A percentile compares a stretch with the other conserved stretches of the same genome.
These are phyloP conservation scores for Vidua chalybeata DNA, from an alignment of 2,113 vertebrate species.

Conservation along the genomic window DNA sequence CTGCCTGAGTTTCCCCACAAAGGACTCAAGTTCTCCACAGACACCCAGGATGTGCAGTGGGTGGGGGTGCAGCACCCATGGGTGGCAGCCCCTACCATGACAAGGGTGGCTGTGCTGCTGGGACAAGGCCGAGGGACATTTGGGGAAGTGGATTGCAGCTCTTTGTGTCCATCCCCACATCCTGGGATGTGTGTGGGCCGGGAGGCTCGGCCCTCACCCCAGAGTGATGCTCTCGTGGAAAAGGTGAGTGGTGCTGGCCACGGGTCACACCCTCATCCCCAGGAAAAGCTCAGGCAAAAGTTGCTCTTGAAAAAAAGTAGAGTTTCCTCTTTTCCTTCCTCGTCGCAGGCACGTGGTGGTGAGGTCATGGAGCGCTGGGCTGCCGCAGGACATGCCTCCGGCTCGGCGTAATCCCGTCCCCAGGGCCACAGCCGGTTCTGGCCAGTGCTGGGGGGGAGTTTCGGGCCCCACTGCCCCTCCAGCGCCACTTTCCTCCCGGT, in stretches of 20 bases:
- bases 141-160: background rate
- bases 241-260: background rate
- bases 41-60: background rate
- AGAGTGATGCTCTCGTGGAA: background rate
- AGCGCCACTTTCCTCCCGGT: background rate
- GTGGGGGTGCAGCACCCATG: background rate
- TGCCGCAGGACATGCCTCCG: background rate
- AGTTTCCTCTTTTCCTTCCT: slow-evolving; percentile 51
- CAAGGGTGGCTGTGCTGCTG: background rate
- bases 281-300: background rate
- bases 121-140: background rate
- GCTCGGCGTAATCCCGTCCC: background rate
- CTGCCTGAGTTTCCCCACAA: fast-evolving
- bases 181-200: background rate
- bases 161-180: fast-evolving
- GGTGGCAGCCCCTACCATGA: fast-evolving
- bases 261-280: background rate
- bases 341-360: background rate
- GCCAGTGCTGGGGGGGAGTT: fast-evolving
- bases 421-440: background rate
- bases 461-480: background rate
- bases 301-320: background rate
- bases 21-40: fast-evolving
- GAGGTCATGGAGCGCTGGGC: slow-evolving; percentile 38
- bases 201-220: background rate